Base-by-base conservation (phyloP, 2,797 vertebrate genomes). In the Phalloptychus januarius region DNA sequence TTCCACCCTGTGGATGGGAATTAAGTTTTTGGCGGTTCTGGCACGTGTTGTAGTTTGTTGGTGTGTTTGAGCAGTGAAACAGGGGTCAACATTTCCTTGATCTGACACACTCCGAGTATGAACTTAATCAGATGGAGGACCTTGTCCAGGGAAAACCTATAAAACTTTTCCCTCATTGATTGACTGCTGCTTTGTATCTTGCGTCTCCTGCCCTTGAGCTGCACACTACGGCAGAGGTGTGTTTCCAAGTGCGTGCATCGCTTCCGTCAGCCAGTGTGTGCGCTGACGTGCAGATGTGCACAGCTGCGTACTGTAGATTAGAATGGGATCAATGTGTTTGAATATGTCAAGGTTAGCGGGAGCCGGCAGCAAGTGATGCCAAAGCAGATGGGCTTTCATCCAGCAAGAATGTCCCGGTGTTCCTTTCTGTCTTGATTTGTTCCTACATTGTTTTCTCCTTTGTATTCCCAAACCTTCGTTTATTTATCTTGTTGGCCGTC, bases 1-100 rank as follows among this genome's bases (percentile, higher is more conserved):
- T 96, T 96, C 96, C 96, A 95, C 94, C 90, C 89, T 23, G 78
- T 75, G 82, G 78, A 90, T 88, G 86, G 90, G 94, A 95, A 94
- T 95, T 95, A 94, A 93, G 93, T 94, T 67, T 94, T 91, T 82
- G 91, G 81, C 83, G 77, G 85, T 90, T 94, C 84, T 87, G 77
- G 85, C 81, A 91, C 89, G 86, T 93, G 91, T 91, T 91, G 87
- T 89, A 83, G 85, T 90, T 80, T 88, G 81, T 85, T 72, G 79
- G 76, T 87, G 85, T 77, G 58, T 58, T 50, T 77, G 72, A 75
- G 69, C 79, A 77, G 71, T 74, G 36, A 2, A 81, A 78, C 72
- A 73, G 28, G 25, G 67, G 63, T 54, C 79, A 63, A 70, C 48
- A 72, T 54, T 85, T 50, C 74, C 75, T 79, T 36, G 76, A 73